Conservation (phyloP, 2,113 vertebrate species). For the Bujurquina vittata region DNA sequence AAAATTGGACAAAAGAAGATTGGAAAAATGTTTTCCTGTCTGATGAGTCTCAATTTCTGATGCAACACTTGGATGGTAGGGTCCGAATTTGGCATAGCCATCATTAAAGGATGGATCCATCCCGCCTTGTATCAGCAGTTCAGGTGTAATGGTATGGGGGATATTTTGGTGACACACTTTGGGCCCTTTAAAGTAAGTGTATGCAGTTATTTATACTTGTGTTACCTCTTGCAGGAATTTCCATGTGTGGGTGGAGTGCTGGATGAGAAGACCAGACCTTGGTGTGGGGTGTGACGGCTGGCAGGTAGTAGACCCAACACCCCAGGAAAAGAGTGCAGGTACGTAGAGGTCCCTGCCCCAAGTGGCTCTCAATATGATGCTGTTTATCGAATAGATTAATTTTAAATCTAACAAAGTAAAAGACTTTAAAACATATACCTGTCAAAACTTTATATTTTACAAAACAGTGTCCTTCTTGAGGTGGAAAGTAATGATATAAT, state of each 20-base stretch:
- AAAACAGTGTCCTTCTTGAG: neutral
- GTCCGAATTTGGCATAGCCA: neutral
- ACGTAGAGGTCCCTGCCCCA: neutral
- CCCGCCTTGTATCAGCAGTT: neutral
- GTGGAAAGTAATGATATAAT: neutral
- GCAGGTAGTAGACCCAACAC: slow-evolving; percentile 89
- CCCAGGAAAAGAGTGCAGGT: slow-evolving; percentile 90
- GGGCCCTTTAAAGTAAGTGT: neutral
- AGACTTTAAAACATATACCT: neutral
- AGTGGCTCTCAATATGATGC: neutral
- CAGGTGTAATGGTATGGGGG: neutral
- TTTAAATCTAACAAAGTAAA: neutral
- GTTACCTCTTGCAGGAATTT: slow-evolving; percentile 82
- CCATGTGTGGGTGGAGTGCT: slow-evolving; percentile 91
- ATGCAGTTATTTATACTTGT: neutral
- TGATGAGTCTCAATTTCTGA: neutral
- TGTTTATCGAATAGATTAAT: neutral
- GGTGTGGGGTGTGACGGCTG: slow-evolving; percentile 81
- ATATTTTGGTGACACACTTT: neutral
- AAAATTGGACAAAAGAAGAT: neutral
- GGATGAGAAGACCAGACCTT: slow-evolving; percentile 88
- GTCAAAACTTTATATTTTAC: neutral
- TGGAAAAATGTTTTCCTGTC: neutral
- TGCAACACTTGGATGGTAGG: neutral
- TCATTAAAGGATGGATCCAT: neutral